Conservation (phyloP, 2,888 invertebrate genomes). For the Philaethria dido region DNA sequence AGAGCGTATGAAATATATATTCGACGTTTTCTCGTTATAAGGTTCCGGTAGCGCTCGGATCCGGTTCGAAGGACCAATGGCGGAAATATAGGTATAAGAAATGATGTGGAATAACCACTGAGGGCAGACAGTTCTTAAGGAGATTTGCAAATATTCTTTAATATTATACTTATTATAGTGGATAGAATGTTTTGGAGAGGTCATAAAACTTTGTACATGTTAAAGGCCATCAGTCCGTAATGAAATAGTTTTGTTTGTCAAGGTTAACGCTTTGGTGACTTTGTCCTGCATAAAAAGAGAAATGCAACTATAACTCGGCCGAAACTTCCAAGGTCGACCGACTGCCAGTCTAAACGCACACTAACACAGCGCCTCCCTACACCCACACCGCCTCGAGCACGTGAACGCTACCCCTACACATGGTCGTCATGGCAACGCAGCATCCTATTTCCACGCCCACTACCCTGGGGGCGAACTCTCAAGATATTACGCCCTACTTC, state of each 20-base stretch:
- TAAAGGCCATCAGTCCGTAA: conserved; percentile 18
- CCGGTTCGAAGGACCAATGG: conserved; percentile 69
- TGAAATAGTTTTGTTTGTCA: conserved; percentile 42
- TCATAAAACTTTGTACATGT: not conserved
- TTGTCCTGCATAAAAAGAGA: conserved; percentile 47
- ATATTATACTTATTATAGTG: not conserved
- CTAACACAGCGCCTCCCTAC: conserved; percentile 52
- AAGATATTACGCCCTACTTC: conserved; percentile 83
- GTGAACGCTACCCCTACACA: conserved; percentile 73
- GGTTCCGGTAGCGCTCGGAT: conserved; percentile 64
- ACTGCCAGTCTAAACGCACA: conserved; percentile 54
- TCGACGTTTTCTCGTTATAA: conserved; percentile 68
- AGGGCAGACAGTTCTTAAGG: conserved; percentile 44
- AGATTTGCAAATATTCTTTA: conserved; percentile 29
- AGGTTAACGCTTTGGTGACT: conserved; percentile 47
- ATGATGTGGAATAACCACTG: conserved; percentile 55
- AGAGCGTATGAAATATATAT: conserved; percentile 36
- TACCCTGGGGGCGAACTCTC: conserved; percentile 82
- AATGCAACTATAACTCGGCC: conserved; percentile 66
- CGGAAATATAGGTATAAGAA: conserved; percentile 66
- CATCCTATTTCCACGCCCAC: conserved; percentile 85
- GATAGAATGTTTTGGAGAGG: not conserved
- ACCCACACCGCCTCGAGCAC: conserved; percentile 64
- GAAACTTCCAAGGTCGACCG: conserved; percentile 76
- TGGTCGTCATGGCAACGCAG: conserved; percentile 85